Evolutionary conservation across 2,888 invertebrate genomes (phyloP), one percentile per base, ranked within the genome.

Genomic region (Shargacucullia verbasci): DNA sequence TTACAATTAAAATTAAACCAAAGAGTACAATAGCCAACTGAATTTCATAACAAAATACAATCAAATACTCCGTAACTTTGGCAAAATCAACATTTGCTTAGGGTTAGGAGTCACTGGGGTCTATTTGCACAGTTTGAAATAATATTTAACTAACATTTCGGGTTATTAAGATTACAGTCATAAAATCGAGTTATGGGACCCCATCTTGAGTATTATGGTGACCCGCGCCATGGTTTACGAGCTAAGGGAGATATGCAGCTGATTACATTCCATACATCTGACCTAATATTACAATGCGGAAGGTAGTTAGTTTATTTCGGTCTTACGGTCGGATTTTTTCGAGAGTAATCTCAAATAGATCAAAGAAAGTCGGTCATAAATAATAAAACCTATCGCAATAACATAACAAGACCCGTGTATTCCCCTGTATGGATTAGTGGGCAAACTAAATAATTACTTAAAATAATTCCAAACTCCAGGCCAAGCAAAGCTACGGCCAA

Each of bases 71-170:
- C 50, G 33, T 20, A 61, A 65, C 41, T 47, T 65, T 8, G 31
- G 11, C 29, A 15, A 20, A 50, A 49, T 43, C 46, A 65, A 65
- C 61, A 49, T 67, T 65, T 41, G 45, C 38, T 49, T 65, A 39
- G 55, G 46, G 46, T 56, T 49, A 25, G 27, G 12, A 34, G 40
- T 35, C 44, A 34, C 31, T 1, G 40, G 12, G 20, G 33, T 41
- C 25, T 64, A 59, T 65, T 67, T 67, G 33, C 49, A 41, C 56
- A 35, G 49, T 67, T 39, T 34, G 61, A 61, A 55, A 65, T 65
- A 59, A 68, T 59, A 59, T 67, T 67, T 45, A 58, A 44, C 41
- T 44, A 47, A 58, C 63, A 63, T 68, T 67, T 67, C n/a, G 63
- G 63, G 50, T 49, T 63, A 62, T 68, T 63, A 58, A 58, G 69